Base-by-base conservation (phyloP, 2,888 invertebrate species). In the Dryobotodes eremita region DNA sequence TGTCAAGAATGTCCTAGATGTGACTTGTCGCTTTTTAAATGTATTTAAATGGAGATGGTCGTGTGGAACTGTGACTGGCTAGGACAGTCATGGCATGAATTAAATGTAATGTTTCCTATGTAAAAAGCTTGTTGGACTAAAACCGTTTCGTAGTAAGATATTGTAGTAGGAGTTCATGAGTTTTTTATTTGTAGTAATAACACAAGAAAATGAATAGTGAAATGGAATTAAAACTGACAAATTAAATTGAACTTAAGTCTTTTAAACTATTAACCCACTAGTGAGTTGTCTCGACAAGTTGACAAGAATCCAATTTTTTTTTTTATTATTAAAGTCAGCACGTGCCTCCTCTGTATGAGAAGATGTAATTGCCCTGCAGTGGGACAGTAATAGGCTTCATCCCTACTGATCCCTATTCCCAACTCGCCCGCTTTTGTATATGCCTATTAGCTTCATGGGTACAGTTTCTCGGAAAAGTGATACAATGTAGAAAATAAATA, bases 1-100 rank as follows among this genome's bases (percentile, higher is more conserved):
- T 72, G 88, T 84, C 84, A 84, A 82, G 87, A 79, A 78, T 74
- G 84, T 68, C 64, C 71, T 71, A 84, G 79, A 57, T 86, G 71
- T 71, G 74, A 74, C 75, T 86, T 68, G 75, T 70, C 57, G 42
- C 71, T 69, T 84, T 83, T 88, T 84, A 26, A 87, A 77, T 83
- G 53, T 78, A 80, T 82, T 86, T 82, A 85, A 81, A 79, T 75
- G 53, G 23, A 72, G 23, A 50, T 17, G 10, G 50, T 83, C 13
- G 31, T 62, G 55, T 82, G 61, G 1, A 26, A 65, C 13, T 23
- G 36, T 65, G 46, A 20, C 46, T 11, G 20, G 7, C 17, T 26
- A 7, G 17, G 2, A 20, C 10, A 36, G 75, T 62, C 46, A 53
- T 75, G 61, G 23, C 15, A 13, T 23, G 6, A 62, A 62, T 48